Evolutionary conservation across 2,888 invertebrate genomes (phyloP).

Genomic region (Chymomyza caudatula): DNA sequence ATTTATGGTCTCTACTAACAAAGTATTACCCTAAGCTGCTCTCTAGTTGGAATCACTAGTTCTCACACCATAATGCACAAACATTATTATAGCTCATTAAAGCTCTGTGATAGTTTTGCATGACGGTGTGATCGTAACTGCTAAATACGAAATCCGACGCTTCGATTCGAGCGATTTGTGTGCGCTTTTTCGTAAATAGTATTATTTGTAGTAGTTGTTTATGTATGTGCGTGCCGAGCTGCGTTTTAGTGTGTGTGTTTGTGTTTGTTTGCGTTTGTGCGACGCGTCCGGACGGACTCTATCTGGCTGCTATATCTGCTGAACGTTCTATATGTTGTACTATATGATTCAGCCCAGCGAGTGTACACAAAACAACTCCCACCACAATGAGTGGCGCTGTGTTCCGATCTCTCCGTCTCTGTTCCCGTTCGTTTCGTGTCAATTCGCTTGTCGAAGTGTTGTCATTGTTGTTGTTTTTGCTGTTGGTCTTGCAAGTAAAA

Average conservation of each 20-base stretch:
- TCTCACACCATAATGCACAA: background rate
- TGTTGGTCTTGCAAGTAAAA: constrained; percentile 45
- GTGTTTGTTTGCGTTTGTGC: background rate
- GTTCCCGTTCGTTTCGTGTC: background rate
- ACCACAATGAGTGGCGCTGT: constrained; percentile 53
- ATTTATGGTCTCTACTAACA: background rate
- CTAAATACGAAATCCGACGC: constrained; percentile 27
- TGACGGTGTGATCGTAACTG: background rate
- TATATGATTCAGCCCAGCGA: background rate
- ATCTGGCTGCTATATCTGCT: background rate
- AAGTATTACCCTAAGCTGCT: background rate
- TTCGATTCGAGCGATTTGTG: constrained; percentile 53
- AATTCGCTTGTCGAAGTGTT: constrained; percentile 1
- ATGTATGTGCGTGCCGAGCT: constrained; percentile 2
- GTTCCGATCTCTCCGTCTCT: constrained; percentile 8
- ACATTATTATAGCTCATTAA: background rate
- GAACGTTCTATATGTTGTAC: background rate
- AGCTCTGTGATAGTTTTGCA: background rate
- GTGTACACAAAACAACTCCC: constrained; percentile 49
- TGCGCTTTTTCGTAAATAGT: constrained; percentile 45
- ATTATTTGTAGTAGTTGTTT: constrained; percentile 29
- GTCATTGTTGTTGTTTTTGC: constrained; percentile 23
- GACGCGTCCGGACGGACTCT: background rate
- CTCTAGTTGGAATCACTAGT: background rate
- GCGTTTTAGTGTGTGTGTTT: background rate